Conservation (phyloP, 2,797 vertebrate species). For the Sebastes diaconus region DNA sequence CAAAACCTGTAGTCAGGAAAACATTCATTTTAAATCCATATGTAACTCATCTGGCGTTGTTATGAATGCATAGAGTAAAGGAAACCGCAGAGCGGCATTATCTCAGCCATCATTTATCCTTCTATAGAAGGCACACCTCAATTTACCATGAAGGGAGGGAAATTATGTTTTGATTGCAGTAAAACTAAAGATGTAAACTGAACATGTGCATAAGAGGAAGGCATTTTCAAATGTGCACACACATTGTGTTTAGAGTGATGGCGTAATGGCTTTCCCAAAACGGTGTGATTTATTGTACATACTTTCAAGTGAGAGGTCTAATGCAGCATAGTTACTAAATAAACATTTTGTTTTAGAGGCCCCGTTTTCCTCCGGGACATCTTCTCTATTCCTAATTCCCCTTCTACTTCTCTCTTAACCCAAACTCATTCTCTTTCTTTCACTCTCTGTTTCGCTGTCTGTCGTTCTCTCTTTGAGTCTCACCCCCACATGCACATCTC, state of each 20-base stretch:
- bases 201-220: constrained; percentile 15
- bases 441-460: constrained; percentile 17
- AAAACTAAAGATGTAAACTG: constrained; percentile 15
- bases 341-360: constrained; percentile 68
- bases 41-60: constrained; percentile 57
- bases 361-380: constrained; percentile 46
- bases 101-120: constrained; percentile 37
- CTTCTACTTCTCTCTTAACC: constrained; percentile 40
- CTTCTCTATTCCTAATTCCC: constrained; percentile 51
- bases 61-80: constrained; percentile 40
- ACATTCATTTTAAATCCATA: constrained; percentile 35
- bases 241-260: constrained; percentile 15
- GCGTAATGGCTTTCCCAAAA: constrained; percentile 46
- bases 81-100: constrained; percentile 63
- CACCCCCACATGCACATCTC: constrained; percentile 49
- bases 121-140: constrained; percentile 34
- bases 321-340: constrained; percentile 64
- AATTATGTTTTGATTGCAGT: constrained; percentile 65
- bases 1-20: constrained; percentile 48
- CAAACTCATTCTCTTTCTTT: constrained; percentile 40
- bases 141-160: constrained; percentile 36
- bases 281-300: constrained; percentile 64
- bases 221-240: constrained; percentile 20
- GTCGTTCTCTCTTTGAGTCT: constrained; percentile 29
- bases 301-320: constrained; percentile 57